Base-by-base conservation (phyloP, 2,797 vertebrate species). In the Psittacula echo region DNA sequence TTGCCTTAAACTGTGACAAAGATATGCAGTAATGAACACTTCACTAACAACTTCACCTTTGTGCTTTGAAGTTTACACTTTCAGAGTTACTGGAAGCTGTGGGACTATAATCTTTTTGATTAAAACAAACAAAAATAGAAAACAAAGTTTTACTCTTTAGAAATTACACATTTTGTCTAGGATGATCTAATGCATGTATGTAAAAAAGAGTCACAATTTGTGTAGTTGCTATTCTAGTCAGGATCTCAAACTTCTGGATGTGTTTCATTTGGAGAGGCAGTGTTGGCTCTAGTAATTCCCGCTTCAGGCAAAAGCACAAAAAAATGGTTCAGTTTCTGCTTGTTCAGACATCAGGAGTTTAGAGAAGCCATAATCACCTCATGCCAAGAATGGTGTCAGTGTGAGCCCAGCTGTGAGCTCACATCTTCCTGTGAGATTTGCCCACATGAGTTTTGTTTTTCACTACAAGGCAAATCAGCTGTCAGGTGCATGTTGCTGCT, bases 1-100 rank as follows among this genome's bases (percentile, higher is more conserved):
- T 87, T 92, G 60, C 72, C 61, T 80, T 93, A 58, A 87, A 76
- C 58, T 93, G 12, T 87, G 80, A 76, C n/a, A 51, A 48, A 87
- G 42, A 50, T n/a, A 39, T 48, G 34, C 45, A 39, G 34, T 67
- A 84, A 68, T 22, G 24, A 93, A 64, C 26, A 11, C 23, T 65
- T 64, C 62, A 64, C 54, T 88, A 65, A 56, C 51, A 37, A 50
- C 44, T 67, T 87, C 5, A 26, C 26, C 39, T 82, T 67, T 26
- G 37, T 76, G 44, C 74, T 82, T 68, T 50, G 32, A 80, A 51
- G 30, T 74, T 82, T 58, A 51, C 18, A 13, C 18, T 74, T 85
- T 67, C 14, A 15, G 39, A 85, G 47, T 62, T 79, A 23, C 19
- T 82, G 67, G 44, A 88, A 90, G 29, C 60, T 66, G 44, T 65